These are phyloP conservation scores for Wasmannia auropunctata DNA, from an alignment of 1,140 invertebrate species.

Conservation along the genomic window DNA sequence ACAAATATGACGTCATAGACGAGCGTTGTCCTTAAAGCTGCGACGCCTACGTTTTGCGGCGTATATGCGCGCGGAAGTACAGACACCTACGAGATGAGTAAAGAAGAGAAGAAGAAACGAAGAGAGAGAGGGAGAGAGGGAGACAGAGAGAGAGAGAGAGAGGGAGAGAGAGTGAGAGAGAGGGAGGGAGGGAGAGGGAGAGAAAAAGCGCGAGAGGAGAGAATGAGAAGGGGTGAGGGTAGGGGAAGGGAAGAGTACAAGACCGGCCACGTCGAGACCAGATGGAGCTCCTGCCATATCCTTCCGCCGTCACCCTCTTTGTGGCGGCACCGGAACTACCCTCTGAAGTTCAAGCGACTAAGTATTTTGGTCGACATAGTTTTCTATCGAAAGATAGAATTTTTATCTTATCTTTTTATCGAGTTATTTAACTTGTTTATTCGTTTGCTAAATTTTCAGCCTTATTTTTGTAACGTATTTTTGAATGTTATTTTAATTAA, in stretches of 20 bases:
- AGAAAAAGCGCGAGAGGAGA: background rate
- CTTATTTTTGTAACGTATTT: background rate
- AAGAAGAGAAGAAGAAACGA: background rate
- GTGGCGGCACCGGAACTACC: constrained; percentile 51
- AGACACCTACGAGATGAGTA: constrained; percentile 59
- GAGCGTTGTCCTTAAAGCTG: constrained; percentile 77
- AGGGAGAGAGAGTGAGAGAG: background rate
- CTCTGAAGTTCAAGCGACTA: constrained; percentile 12
- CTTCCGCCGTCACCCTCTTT: constrained; percentile 69
- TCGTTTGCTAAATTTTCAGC: background rate
- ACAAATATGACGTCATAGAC: constrained; percentile 63
- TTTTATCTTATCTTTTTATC: background rate
- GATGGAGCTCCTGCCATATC: constrained; percentile 43
- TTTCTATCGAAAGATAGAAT: background rate
- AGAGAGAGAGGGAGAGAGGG: background rate
- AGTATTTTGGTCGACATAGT: background rate
- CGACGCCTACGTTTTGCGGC: constrained; percentile 72
- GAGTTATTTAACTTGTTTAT: background rate
- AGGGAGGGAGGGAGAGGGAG: too few species aligned
- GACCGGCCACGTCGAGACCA: constrained; percentile 44
- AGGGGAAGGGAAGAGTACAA: background rate
- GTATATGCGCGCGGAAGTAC: constrained; percentile 56
- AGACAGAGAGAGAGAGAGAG: background rate
- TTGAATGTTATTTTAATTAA: background rate
- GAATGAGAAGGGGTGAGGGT: background rate